Evolutionary conservation across 2,113 vertebrate genomes (phyloP), one percentile per base, ranked within the genome.

Genomic region (Castor canadensis): DNA sequence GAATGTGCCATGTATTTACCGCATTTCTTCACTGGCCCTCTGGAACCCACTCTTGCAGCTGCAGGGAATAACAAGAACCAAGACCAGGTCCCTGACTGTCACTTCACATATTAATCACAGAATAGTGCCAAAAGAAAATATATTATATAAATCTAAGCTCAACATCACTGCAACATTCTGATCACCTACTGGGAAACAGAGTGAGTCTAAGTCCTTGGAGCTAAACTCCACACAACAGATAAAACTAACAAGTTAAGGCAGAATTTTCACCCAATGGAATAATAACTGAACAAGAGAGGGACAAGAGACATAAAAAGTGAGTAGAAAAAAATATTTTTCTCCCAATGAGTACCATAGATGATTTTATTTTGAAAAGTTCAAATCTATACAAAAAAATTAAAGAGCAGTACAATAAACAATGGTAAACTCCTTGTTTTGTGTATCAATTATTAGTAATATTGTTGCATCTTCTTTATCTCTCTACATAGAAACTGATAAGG

Each of bases 51-150:
- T 77, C 58, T 28, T 40, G 12, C 83, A 91, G 64, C 94, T 96
- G 64, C 47, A 40, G 60, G 35, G 66, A 88, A 93, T 81, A 76
- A 80, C 22, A 82, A 77, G 77, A 88, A 80, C 28, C 35, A 62
- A 96, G 84, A 58, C 19, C 32, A 88, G 69, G 81, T 47, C 43
- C 8, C 47, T 79, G 40, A 20, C 93, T 95, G 76, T 91, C 94
- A 89, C 54, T 84, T 91, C 19, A 35, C 67, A 69, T 94, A 82
- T 47, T 62, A 91, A 83, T 96, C 91, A 95, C 58, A 69, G 35
- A 56, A 64, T 40, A 72, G 5, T 64, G 64, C 56, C 38, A 5
- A 85, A 84, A 35, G 52, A 89, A 93, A 93, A 22, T 28, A 26
- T 24, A 77, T 30, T 35, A 40, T 64, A n/a, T 17, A 93, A 94